phyloP scores from a whole-genome alignment of 2,797 vertebrate species.

The Diplodus puntazzo region DNA sequence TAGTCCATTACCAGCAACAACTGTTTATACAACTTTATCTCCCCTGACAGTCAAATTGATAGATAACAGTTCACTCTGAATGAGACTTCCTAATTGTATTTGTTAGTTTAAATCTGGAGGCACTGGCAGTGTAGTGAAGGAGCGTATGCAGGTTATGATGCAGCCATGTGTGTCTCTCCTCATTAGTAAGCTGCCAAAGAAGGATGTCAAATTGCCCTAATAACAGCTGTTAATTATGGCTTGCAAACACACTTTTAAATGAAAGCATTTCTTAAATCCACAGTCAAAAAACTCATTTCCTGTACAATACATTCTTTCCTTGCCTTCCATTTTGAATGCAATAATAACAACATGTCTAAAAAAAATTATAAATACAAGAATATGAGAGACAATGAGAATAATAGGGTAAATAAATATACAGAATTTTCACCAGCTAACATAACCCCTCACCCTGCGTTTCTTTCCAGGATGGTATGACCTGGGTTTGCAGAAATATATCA shows the following conservation, averaged over 20 bases:
- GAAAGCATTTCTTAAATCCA: too few relatives aligned
- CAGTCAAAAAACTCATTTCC: too few relatives aligned
- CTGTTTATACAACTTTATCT: neutral
- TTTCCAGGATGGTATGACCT: slow-evolving; percentile 86
- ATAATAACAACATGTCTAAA: too few relatives aligned
- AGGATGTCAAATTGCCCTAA: neutral
- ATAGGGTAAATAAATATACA: too few relatives aligned
- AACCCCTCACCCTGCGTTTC: slow-evolving; percentile 13
- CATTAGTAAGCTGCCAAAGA: neutral
- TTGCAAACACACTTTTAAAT: neutral
- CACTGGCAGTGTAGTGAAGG: neutral
- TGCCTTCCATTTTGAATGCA: too few relatives aligned
- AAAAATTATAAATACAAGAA: too few relatives aligned
- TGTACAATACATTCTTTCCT: too few relatives aligned
- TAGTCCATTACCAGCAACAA: neutral
- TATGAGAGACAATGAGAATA: too few relatives aligned
- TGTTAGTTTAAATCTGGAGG: neutral
- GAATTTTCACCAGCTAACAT: neutral
- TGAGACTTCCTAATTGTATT: neutral
- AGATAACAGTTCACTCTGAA: neutral
- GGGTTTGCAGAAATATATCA: slow-evolving; percentile 85
- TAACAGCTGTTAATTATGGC: neutral
- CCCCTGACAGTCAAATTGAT: neutral
- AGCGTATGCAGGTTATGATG: neutral
- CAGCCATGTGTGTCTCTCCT: neutral